Evolutionary conservation across 2,888 invertebrate genomes (phyloP).

Genomic region (Nomada goodeniana): DNA sequence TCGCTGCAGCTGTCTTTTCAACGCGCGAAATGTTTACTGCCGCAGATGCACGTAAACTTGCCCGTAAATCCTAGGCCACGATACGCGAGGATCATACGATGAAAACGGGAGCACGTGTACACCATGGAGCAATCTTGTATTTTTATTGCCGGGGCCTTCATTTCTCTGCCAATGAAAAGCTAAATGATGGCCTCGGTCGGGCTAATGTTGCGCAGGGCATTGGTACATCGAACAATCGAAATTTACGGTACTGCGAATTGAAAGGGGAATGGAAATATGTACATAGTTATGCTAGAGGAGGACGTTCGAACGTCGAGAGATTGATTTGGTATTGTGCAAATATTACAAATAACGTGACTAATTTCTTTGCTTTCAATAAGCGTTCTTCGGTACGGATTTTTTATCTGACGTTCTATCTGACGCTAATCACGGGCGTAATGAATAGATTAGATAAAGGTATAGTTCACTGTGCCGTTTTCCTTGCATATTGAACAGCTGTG

Average conservation of each 20-base stretch:
- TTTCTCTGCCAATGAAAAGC: not conserved
- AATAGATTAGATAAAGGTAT: conserved; percentile 22
- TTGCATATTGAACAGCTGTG: too few species aligned
- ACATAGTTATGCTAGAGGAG: too few species aligned
- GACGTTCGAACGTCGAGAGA: too few species aligned
- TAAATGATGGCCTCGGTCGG: not conserved
- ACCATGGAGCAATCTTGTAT: not conserved
- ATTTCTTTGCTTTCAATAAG: not conserved
- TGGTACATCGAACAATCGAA: not conserved
- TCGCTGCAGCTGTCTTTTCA: conserved; percentile 30
- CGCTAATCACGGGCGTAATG: not conserved
- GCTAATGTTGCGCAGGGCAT: not conserved
- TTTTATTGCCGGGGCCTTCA: not conserved
- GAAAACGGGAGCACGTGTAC: conserved; percentile 1
- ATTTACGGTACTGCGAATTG: not conserved
- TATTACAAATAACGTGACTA: not conserved
- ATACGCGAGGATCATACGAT: not conserved
- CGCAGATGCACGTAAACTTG: not conserved
- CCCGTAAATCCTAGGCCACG: conserved; percentile 16
- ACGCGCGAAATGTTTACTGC: conserved; percentile 40
- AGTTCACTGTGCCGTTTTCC: too few species aligned
- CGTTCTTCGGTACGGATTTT: not conserved
- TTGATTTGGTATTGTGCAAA: too few species aligned
- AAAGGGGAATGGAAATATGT: not conserved
- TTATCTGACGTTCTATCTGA: not conserved